Evolutionary conservation across 1,140 invertebrate species (phyloP).

Genomic region (Cyclargus thomasi): DNA sequence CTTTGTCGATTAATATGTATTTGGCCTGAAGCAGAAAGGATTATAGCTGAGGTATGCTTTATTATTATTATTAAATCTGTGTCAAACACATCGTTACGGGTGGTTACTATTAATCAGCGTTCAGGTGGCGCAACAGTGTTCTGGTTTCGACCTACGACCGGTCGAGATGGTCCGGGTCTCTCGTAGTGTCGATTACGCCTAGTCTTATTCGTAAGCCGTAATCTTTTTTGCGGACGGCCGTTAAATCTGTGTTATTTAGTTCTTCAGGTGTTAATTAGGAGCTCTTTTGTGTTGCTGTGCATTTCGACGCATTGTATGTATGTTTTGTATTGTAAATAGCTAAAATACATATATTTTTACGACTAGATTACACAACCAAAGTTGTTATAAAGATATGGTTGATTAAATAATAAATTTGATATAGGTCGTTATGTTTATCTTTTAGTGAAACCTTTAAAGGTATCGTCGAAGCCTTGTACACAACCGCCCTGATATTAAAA

Average conservation of each 20-base stretch:
- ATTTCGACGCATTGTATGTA: slow-evolving; percentile 71
- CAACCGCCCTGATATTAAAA: slow-evolving; percentile 65
- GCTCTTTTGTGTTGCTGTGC: slow-evolving; percentile 69
- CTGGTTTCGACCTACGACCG: no score
- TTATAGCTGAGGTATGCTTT: slow-evolving; percentile 41
- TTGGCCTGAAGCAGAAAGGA: slow-evolving; percentile 54
- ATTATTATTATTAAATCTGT: slow-evolving; percentile 42
- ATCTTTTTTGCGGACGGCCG: slow-evolving; percentile 57
- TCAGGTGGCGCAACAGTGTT: no score
- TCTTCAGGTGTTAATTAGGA: slow-evolving; percentile 63
- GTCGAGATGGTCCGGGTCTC: neutral
- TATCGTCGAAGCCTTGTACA: slow-evolving; percentile 57
- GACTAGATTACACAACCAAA: slow-evolving; percentile 74
- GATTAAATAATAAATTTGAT: slow-evolving; percentile 69
- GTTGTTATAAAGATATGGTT: slow-evolving; percentile 74
- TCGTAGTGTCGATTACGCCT: slow-evolving; percentile 42
- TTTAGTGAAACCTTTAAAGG: slow-evolving; percentile 57
- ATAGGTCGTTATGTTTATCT: slow-evolving; percentile 70
- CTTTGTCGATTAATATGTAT: slow-evolving; percentile 53
- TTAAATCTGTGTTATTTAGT: slow-evolving; percentile 71
- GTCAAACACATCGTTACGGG: slow-evolving; percentile 46
- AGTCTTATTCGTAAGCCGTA: slow-evolving; percentile 48
- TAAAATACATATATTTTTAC: slow-evolving; percentile 74
- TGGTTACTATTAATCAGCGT: slow-evolving; percentile 46
- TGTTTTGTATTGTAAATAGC: slow-evolving; percentile 72